Conservation (phyloP, 1,140 invertebrate species). For the Hyphantria cunea region DNA sequence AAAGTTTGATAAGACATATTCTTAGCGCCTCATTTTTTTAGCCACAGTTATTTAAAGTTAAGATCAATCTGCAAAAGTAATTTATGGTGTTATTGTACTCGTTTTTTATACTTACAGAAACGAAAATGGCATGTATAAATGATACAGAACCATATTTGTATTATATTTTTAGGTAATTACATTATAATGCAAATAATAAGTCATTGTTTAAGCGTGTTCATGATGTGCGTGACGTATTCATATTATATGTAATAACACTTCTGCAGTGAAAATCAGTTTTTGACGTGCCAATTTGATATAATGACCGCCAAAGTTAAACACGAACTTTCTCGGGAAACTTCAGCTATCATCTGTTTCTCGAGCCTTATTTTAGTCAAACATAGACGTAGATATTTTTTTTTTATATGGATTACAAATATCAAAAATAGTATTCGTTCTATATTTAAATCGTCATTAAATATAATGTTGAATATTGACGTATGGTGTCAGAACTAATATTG, state of each 20-base stretch:
- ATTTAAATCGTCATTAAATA: too few species aligned
- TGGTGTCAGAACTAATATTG: too few species aligned
- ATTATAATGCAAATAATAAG: conserved; percentile 9
- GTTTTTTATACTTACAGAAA: neutral
- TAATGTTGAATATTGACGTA: too few species aligned
- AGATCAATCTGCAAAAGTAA: conserved; percentile 20
- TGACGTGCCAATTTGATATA: conserved; percentile 3
- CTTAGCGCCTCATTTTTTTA: neutral
- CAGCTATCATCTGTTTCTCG: too few species aligned
- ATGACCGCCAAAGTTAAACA: neutral
- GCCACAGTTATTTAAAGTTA: neutral
- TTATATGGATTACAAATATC: too few species aligned
- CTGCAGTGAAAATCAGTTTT: conserved; percentile 3
- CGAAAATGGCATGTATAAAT: neutral
- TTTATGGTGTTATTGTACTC: neutral
- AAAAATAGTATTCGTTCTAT: too few species aligned
- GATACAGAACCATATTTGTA: conserved; percentile 2
- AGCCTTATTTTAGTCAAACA: too few species aligned
- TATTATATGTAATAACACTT: conserved; percentile 11
- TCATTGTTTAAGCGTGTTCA: conserved; percentile 13
- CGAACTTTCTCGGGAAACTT: conserved; percentile 1
- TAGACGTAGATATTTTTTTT: too few species aligned
- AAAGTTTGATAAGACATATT: neutral
- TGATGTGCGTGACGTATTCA: conserved; percentile 20
- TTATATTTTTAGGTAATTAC: neutral